phyloP scores from a whole-genome alignment of 1,140 invertebrate genomes.

The Tetraneura akinire region DNA sequence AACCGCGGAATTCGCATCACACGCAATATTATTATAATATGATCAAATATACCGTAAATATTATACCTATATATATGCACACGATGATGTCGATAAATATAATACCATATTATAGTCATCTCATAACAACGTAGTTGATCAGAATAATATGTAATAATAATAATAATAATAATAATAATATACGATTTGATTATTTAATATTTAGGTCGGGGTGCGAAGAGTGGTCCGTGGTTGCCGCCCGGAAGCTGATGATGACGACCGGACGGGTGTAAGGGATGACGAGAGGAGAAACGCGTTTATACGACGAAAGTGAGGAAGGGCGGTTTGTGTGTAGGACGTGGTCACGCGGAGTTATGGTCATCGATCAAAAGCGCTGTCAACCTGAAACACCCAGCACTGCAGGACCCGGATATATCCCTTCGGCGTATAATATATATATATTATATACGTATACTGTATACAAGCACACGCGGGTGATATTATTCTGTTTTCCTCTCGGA shows the following conservation, averaged over 20 bases:
- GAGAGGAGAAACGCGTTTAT: not conserved
- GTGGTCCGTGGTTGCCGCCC: slow-evolving; percentile 19
- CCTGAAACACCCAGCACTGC: slow-evolving; percentile 46
- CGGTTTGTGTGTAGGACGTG: slow-evolving; percentile 17
- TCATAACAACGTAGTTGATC: too few species aligned
- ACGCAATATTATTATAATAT: too few species aligned
- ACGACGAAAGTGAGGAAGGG: not conserved
- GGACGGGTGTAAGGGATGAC: not conserved
- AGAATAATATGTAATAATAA: too few species aligned
- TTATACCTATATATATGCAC: too few species aligned
- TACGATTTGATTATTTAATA: not conserved
- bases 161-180: too few species aligned
- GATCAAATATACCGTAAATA: too few species aligned
- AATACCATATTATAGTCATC: too few species aligned
- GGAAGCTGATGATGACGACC: not conserved
- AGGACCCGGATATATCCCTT: slow-evolving; percentile 38
- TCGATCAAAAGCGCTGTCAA: slow-evolving; percentile 49
- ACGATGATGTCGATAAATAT: too few species aligned
- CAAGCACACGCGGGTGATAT: slow-evolving; percentile 20
- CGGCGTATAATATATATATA: too few species aligned
- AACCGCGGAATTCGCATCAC: too few species aligned
- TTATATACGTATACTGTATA: too few species aligned
- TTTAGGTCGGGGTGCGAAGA: not conserved
- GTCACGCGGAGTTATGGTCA: slow-evolving; percentile 39
- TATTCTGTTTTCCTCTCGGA: slow-evolving; percentile 44